Conservation (phyloP, 2,797 vertebrate genomes). For the Cryptoblepharus egeriae region DNA sequence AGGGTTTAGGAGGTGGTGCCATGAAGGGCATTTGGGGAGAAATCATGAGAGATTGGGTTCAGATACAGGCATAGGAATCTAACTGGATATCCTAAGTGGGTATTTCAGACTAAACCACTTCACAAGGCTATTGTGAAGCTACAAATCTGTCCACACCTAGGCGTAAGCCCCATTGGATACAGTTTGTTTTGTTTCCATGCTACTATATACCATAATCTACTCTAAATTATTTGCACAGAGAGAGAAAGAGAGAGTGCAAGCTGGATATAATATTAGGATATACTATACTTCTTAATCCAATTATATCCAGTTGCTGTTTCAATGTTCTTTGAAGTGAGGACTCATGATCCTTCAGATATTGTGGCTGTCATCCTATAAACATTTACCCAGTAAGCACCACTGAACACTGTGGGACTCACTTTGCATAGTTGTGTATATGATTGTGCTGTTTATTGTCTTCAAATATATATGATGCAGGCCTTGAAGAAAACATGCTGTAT, state of each 20-base stretch:
- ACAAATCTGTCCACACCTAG: background rate
- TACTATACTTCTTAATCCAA: background rate
- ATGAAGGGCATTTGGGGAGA: background rate
- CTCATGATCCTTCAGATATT: background rate
- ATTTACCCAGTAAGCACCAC: too few species aligned
- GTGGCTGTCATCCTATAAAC: too few species aligned
- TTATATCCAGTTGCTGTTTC: background rate
- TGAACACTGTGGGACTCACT: too few species aligned
- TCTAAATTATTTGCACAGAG: too few species aligned
- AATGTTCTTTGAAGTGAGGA: background rate
- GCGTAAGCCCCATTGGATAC: background rate
- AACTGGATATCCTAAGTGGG: background rate
- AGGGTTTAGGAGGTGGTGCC: background rate
- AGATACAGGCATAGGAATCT: background rate
- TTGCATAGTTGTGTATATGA: too few species aligned
- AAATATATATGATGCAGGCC: too few species aligned
- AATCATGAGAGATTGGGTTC: background rate
- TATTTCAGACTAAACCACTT: background rate
- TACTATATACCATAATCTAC: background rate
- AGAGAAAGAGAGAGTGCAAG: background rate
- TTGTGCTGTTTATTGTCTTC: too few species aligned
- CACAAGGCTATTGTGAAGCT: background rate
- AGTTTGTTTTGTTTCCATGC: background rate
- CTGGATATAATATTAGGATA: too few species aligned
- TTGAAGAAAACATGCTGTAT: too few species aligned